Evolutionary conservation across 2,888 invertebrate genomes (phyloP).

Genomic region (Apodemia zela): DNA sequence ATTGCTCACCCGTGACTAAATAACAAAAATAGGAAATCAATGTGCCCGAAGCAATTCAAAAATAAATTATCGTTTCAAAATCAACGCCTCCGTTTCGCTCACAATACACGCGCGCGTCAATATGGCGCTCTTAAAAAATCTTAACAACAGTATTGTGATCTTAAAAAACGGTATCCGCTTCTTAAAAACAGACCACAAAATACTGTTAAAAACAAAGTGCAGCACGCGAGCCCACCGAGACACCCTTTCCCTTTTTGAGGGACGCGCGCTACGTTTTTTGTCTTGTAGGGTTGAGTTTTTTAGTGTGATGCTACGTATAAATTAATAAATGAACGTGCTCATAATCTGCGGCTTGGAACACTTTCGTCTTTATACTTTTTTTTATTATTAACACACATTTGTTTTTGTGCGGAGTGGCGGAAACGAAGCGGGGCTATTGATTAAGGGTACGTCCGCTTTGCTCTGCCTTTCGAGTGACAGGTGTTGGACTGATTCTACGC

Average conservation of each 20-base stretch:
- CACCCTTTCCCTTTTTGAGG: slow-evolving; percentile 78
- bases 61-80: slow-evolving; percentile 59
- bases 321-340: slow-evolving; percentile 79
- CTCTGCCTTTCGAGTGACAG: slow-evolving; percentile 48
- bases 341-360: slow-evolving; percentile 76
- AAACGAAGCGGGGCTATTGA: slow-evolving; percentile 65
- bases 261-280: slow-evolving; percentile 74
- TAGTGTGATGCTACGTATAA: slow-evolving; percentile 73
- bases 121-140: slow-evolving; percentile 75
- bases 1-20: slow-evolving; percentile 70
- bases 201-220: slow-evolving; percentile 74
- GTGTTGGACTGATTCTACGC: slow-evolving; percentile 50
- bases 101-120: slow-evolving; percentile 56
- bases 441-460: slow-evolving; percentile 48
- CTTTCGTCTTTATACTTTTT: slow-evolving; percentile 70
- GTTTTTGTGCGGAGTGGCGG: slow-evolving; percentile 70
- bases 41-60: slow-evolving; percentile 66
- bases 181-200: slow-evolving; percentile 77
- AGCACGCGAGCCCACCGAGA: slow-evolving; percentile 72
- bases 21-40: slow-evolving; percentile 56
- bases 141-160: slow-evolving; percentile 69
- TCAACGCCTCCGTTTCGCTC: slow-evolving; percentile 61
- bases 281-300: slow-evolving; percentile 74
- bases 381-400: slow-evolving; percentile 70
- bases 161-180: slow-evolving; percentile 77